A percentile compares a stretch with the other conserved stretches of the same genome.
Conservation (phyloP, 2,797 vertebrate genomes). For the Zenarchopterus dispar region DNA sequence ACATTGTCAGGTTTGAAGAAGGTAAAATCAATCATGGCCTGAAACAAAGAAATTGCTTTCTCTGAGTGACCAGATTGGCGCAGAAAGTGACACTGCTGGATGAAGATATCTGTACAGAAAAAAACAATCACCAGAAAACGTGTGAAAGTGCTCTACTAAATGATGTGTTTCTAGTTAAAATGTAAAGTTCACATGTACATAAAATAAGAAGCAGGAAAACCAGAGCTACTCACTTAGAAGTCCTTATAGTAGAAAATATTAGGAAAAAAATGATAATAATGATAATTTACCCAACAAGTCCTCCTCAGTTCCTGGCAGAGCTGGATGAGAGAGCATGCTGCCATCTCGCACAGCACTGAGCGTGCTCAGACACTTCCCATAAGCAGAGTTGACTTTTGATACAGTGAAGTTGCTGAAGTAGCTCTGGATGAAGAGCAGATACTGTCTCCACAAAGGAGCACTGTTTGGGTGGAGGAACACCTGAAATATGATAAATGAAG, state of each 20-base stretch:
- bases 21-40: conserved; percentile 91
- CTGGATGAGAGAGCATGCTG: conserved; percentile 91
- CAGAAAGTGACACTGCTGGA: conserved; percentile 91
- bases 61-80: conserved; percentile 91
- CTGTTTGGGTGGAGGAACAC: conserved; percentile 96
- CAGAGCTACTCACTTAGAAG: too few species aligned
- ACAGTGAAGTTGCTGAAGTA: conserved; percentile 94
- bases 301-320: conserved; percentile 87
- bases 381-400: conserved; percentile 88
- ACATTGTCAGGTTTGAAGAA: conserved; percentile 92
- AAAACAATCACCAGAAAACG: background rate
- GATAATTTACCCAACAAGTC: conserved; percentile 88
- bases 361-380: conserved; percentile 93
- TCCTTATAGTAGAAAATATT: background rate
- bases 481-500: conserved; percentile 38
- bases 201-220: too few species aligned
- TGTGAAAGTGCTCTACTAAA: background rate
- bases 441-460: conserved; percentile 88
- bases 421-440: conserved; percentile 92
- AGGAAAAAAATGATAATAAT: background rate
- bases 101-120: conserved; percentile 82
- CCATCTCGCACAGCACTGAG: conserved; percentile 91
- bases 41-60: conserved; percentile 89
- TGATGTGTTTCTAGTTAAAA: too few species aligned
- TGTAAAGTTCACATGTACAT: too few species aligned